Conservation (phyloP, 2,113 vertebrate genomes). For the Toxotes jaculatrix region DNA sequence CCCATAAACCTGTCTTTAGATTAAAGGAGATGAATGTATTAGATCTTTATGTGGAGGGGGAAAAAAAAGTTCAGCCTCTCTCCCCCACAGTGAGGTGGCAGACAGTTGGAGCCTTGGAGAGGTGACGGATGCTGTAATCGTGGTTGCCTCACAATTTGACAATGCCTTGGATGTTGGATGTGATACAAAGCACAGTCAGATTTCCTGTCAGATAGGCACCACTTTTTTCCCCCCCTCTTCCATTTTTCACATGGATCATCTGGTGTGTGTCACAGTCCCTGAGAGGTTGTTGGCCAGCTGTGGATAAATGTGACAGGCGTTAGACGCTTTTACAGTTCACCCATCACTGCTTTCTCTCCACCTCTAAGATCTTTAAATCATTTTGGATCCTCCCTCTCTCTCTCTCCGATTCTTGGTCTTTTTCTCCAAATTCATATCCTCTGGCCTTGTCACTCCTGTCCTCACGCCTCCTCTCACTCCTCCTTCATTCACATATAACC, state of each 20-base stretch:
- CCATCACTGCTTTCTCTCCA: conserved; percentile 41
- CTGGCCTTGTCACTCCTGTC: conserved; percentile 29
- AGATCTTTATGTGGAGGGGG: conserved; percentile 43
- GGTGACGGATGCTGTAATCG: conserved; percentile 47
- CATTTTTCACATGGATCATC: conserved; percentile 22
- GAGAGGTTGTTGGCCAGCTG: conserved; percentile 43
- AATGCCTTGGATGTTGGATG: conserved; percentile 36
- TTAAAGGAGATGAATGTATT: conserved; percentile 30
- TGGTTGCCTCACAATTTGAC: conserved; percentile 46
- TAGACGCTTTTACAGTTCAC: conserved; percentile 32
- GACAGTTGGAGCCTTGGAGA: conserved; percentile 43
- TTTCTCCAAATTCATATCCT: conserved; percentile 7
- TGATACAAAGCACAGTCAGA: conserved; percentile 22
- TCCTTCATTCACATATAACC: conserved; percentile 32
- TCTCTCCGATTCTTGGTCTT: background rate
- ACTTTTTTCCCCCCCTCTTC: background rate
- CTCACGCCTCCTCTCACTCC: conserved; percentile 24
- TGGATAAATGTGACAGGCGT: conserved; percentile 12
- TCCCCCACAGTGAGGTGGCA: conserved; percentile 44
- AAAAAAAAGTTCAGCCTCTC: background rate
- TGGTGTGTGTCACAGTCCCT: conserved; percentile 36
- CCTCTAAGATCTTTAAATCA: conserved; percentile 30
- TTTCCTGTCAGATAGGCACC: conserved; percentile 37
- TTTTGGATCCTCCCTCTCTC: background rate
- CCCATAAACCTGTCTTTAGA: conserved; percentile 12